Conservation (phyloP, 2,797 vertebrate genomes). For the Dermochelys coriacea region DNA sequence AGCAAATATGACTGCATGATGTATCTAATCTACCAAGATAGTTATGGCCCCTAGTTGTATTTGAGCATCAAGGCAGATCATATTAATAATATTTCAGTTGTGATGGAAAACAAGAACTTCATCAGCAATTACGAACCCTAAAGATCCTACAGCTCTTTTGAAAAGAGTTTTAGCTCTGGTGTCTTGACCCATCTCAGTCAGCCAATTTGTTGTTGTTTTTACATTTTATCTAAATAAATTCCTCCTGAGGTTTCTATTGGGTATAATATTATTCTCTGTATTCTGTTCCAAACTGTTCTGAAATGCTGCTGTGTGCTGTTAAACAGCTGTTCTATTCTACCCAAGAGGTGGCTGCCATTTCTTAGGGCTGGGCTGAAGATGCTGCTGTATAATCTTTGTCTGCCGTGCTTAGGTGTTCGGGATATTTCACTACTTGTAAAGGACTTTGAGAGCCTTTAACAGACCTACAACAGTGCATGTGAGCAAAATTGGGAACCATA, state of each 20-base stretch:
- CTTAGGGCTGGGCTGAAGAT: neutral
- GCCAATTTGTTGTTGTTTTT: neutral
- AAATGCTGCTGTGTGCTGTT: neutral
- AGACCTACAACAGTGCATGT: neutral
- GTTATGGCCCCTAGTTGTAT: neutral
- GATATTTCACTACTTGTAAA: neutral
- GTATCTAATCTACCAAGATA: neutral
- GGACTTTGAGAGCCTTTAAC: neutral
- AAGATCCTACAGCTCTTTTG: neutral
- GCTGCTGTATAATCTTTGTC: neutral
- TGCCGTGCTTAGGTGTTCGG: accelerated
- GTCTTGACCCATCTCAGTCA: neutral
- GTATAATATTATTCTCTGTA: accelerated
- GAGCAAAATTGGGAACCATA: neutral
- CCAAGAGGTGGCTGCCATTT: neutral
- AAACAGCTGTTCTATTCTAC: neutral
- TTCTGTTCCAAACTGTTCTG: neutral
- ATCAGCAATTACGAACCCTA: neutral
- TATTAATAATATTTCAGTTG: neutral
- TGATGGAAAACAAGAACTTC: neutral
- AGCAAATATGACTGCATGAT: neutral
- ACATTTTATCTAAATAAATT: neutral
- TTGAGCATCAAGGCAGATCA: neutral
- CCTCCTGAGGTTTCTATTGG: neutral
- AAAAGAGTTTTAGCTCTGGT: neutral